A percentile compares a stretch with the other conserved stretches of the same genome.
Evolutionary conservation across 2,888 invertebrate genomes (phyloP).

Genomic region (Acanthosepion pharaonis): DNA sequence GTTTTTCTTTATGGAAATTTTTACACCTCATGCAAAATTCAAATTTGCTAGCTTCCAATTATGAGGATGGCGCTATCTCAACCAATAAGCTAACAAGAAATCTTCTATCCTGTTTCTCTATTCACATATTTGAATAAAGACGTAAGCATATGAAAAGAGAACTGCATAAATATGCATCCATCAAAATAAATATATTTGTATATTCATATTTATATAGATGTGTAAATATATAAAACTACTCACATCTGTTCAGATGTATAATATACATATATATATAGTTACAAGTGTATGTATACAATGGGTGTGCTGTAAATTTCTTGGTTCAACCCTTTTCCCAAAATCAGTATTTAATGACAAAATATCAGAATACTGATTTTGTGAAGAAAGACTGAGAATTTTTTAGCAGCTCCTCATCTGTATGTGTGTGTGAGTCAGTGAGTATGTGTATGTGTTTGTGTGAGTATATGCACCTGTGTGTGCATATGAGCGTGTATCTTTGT

Average conservation of each 20-base stretch:
- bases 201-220: background rate
- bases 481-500: background rate
- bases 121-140: background rate
- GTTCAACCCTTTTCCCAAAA: too few species aligned
- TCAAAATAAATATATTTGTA: background rate
- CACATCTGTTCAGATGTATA: background rate
- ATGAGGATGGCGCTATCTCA: background rate
- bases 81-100: background rate
- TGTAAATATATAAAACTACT: background rate
- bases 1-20: conserved; percentile 20
- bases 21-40: background rate
- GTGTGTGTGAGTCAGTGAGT: background rate
- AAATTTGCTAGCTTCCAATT: background rate
- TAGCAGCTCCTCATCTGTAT: too few species aligned
- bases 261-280: background rate
- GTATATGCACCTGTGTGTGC: background rate
- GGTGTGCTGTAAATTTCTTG: too few species aligned
- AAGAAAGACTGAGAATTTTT: too few species aligned
- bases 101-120: background rate
- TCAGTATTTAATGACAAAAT: too few species aligned
- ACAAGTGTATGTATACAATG: background rate
- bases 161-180: background rate
- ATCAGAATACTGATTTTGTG: too few species aligned
- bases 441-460: background rate
- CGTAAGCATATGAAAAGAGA: background rate